These are phyloP conservation scores for Drosophila sp. DNA, from an alignment of 1,140 invertebrate species.

Conservation along the genomic window DNA sequence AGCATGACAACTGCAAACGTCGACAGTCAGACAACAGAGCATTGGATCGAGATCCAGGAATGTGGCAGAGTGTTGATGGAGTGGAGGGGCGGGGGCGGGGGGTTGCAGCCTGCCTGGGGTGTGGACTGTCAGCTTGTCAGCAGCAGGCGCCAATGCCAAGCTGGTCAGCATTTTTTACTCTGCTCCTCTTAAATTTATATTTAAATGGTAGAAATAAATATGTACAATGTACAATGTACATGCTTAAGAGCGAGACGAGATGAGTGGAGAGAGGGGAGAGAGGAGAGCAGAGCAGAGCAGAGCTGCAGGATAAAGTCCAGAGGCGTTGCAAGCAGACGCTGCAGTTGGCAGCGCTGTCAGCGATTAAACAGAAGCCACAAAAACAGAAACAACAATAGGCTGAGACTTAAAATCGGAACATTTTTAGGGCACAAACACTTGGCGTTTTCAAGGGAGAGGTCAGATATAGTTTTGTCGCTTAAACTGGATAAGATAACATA, in stretches of 20 bases:
- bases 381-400: background rate
- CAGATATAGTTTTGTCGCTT: background rate
- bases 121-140: slow-evolving; percentile 73
- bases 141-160: slow-evolving; percentile 65
- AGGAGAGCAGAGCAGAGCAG: fast-evolving
- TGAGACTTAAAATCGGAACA: background rate
- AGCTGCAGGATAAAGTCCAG: background rate
- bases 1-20: slow-evolving; percentile 74
- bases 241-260: slow-evolving; percentile 13
- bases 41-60: background rate
- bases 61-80: no score
- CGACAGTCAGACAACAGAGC: slow-evolving; percentile 45
- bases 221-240: no score
- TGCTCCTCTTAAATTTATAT: slow-evolving; percentile 55
- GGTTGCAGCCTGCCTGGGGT: slow-evolving; percentile 7
- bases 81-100: background rate
- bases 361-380: slow-evolving; percentile 66
- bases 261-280: background rate
- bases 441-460: slow-evolving; percentile 4
- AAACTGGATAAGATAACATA: background rate
- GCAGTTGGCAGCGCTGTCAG: slow-evolving; percentile 64
- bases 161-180: slow-evolving; percentile 52
- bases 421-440: background rate
- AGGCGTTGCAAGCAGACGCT: slow-evolving; percentile 35
- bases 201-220: slow-evolving; percentile 66